A percentile compares a stretch with the other conserved stretches of the same genome.
Evolutionary conservation across 2,888 invertebrate species (phyloP).

Genomic region (Eumerus sabulonum): DNA sequence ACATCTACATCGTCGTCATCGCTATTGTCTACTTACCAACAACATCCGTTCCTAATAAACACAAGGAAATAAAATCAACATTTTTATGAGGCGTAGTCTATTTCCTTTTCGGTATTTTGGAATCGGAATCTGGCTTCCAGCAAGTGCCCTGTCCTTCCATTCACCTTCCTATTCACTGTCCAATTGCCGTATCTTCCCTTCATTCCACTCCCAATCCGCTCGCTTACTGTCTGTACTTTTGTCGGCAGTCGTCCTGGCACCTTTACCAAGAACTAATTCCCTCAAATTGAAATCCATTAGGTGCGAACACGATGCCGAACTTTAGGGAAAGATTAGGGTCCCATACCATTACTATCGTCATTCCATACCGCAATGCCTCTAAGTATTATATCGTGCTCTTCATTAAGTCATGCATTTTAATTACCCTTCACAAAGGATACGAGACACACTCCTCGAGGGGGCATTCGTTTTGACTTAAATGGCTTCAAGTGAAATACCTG

Average conservation of each 20-base stretch:
- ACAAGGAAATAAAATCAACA: slow-evolving; percentile 67
- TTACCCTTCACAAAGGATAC: slow-evolving; percentile 44
- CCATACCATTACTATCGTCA: slow-evolving; percentile 4
- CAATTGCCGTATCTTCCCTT: not conserved
- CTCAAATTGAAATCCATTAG: slow-evolving; percentile 66
- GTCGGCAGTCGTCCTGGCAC: slow-evolving; percentile 62
- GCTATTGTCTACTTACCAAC: slow-evolving; percentile 21
- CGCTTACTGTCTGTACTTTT: slow-evolving; percentile 7
- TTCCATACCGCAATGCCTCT: no score
- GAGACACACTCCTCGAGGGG: slow-evolving; percentile 7
- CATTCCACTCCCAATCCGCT: not conserved
- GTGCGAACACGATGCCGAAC: slow-evolving; percentile 64
- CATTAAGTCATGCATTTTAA: slow-evolving; percentile 67
- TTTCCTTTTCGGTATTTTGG: slow-evolving; percentile 41
- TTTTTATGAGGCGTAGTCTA: slow-evolving; percentile 59
- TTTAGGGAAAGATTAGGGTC: slow-evolving; percentile 37
- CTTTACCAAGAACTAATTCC: slow-evolving; percentile 62
- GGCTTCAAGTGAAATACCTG: not conserved
- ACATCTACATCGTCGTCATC: not conserved
- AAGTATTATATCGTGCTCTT: slow-evolving; percentile 38
- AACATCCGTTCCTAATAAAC: slow-evolving; percentile 65
- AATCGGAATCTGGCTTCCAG: slow-evolving; percentile 56
- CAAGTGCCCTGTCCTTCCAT: slow-evolving; percentile 14
- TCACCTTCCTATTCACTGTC: not conserved
- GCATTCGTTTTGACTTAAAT: not conserved